A percentile compares a stretch with the other conserved stretches of the same genome.
These are phyloP conservation scores for Neosilurus mollespiculum DNA, from an alignment of 2,797 vertebrate species.

Conservation along the genomic window DNA sequence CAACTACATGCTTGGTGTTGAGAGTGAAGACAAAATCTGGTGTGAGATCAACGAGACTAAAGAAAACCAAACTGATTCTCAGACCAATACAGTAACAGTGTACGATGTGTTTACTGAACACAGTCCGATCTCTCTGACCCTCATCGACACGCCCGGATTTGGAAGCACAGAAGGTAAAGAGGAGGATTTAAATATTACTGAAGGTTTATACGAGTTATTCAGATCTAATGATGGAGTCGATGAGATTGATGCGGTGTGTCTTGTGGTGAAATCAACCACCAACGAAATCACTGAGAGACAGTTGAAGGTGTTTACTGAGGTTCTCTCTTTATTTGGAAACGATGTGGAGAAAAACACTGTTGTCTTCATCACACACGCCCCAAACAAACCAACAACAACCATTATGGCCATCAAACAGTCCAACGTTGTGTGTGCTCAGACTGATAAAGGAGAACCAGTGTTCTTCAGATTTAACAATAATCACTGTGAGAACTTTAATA, in stretches of 20 bases:
- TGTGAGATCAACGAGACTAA: constrained; percentile 13
- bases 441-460: too few species aligned
- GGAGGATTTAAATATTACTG: constrained; percentile 14
- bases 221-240: not conserved
- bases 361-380: not conserved
- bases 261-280: not conserved
- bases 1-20: constrained; percentile 11
- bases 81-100: not conserved
- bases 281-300: not conserved
- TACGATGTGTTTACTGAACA: not conserved
- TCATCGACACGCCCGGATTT: constrained; percentile 32
- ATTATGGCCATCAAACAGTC: too few species aligned
- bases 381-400: not conserved
- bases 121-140: constrained; percentile 20
- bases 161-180: not conserved
- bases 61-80: not conserved
- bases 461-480: too few species aligned
- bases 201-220: constrained; percentile 20
- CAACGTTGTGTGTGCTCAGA: too few species aligned
- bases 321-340: constrained; percentile 44
- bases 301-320: not conserved
- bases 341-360: constrained; percentile 44
- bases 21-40: not conserved
- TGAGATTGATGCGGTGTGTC: not conserved
- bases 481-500: too few species aligned